A percentile compares a stretch with the other conserved stretches of the same genome.
Conservation (phyloP, 2,113 vertebrate genomes). For the Herpetotheres cachinnans region DNA sequence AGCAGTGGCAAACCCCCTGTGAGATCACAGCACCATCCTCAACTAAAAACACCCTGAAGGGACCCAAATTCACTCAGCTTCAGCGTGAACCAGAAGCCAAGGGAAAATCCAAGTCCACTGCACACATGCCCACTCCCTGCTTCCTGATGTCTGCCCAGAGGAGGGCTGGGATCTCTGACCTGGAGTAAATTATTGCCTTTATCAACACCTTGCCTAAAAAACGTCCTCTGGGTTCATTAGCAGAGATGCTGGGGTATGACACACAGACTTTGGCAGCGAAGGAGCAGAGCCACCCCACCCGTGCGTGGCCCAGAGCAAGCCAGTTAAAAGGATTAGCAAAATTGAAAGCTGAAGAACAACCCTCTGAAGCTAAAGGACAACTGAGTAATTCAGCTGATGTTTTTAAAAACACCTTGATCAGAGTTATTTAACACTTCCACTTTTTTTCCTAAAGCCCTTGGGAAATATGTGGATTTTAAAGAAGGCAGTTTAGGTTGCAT, state of each 20-base stretch:
- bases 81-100: background rate
- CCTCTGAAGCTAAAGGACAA: background rate
- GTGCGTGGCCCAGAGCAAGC: accelerated
- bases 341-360: background rate
- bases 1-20: background rate
- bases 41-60: background rate
- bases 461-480: background rate
- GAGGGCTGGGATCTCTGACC: background rate
- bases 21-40: background rate
- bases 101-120: background rate
- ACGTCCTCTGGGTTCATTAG: accelerated
- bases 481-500: accelerated
- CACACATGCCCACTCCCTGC: accelerated
- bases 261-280: accelerated
- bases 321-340: accelerated
- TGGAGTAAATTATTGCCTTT: background rate
- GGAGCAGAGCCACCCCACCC: background rate
- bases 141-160: accelerated
- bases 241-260: background rate
- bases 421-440: background rate
- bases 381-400: accelerated
- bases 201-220: background rate
- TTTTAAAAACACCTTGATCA: background rate
- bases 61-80: background rate
- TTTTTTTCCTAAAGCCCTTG: background rate